Evolutionary conservation across 2,888 invertebrate species (phyloP).

Genomic region (Stenotaenia linearis): DNA sequence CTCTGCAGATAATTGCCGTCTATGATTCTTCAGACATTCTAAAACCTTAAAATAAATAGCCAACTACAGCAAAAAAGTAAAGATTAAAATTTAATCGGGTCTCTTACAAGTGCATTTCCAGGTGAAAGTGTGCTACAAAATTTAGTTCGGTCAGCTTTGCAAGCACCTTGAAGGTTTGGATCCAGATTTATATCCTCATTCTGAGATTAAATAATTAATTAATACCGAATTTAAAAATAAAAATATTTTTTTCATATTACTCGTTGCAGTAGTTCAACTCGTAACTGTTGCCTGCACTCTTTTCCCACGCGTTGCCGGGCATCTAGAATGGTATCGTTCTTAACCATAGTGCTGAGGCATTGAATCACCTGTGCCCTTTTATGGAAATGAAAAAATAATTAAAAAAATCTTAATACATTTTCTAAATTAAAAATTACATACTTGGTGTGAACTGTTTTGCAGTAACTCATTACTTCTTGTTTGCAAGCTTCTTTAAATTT

Average conservation of each 20-base stretch:
- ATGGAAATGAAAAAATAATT: neutral
- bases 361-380: conserved; percentile 63
- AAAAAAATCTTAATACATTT: neutral
- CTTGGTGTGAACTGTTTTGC: conserved; percentile 48
- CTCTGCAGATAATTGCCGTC: conserved; percentile 54
- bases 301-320: conserved; percentile 73
- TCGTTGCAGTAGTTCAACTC: conserved; percentile 78
- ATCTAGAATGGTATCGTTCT: conserved; percentile 72
- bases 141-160: conserved; percentile 45
- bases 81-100: too few species aligned
- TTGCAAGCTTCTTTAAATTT: conserved; percentile 94
- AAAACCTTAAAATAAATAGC: conserved; percentile 60
- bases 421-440: conserved; percentile 40
- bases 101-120: conserved; percentile 47
- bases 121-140: conserved; percentile 45
- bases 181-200: conserved; percentile 82
- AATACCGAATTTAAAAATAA: neutral
- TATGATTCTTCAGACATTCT: conserved; percentile 69
- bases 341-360: conserved; percentile 83
- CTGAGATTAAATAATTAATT: conserved; percentile 50
- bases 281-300: conserved; percentile 83
- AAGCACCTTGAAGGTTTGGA: conserved; percentile 53
- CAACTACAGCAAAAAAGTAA: too few species aligned
- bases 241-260: conserved; percentile 44
- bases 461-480: conserved; percentile 62